Evolutionary conservation across 2,113 vertebrate species (phyloP).

Genomic region (Melanerpes aurifrons): DNA sequence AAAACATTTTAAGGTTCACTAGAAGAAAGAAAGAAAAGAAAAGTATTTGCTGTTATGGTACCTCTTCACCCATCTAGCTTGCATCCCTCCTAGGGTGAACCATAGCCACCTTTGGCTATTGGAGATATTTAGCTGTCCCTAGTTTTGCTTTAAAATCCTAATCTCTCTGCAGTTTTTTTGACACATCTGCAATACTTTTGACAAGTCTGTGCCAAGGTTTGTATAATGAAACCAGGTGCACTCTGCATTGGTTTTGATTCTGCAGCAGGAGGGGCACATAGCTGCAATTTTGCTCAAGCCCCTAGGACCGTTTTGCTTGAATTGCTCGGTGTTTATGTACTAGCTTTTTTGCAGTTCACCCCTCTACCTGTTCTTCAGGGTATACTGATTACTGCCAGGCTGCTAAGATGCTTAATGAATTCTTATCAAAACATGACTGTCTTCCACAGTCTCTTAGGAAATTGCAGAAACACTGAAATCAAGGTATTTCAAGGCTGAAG

Average conservation of each 20-base stretch:
- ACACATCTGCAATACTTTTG: not conserved
- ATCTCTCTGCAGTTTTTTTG: not conserved
- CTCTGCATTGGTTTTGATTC: not conserved
- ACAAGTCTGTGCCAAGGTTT: not conserved
- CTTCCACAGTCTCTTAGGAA: not conserved
- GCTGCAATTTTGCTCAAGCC: constrained; percentile 20
- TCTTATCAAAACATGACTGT: not conserved
- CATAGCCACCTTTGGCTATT: not conserved
- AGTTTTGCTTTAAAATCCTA: not conserved
- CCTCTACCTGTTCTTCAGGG: not conserved
- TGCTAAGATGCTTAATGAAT: not conserved
- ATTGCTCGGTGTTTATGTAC: not conserved
- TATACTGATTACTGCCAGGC: not conserved
- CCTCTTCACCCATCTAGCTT: not conserved
- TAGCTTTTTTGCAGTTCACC: not conserved
- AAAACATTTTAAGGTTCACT: not conserved
- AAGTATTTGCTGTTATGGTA: not conserved
- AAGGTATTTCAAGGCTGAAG: not conserved
- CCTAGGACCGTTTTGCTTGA: constrained; percentile 10
- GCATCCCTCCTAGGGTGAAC: not conserved
- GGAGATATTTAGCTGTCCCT: not conserved
- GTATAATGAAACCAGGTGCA: not conserved
- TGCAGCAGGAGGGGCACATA: not conserved
- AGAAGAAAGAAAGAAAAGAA: not conserved
- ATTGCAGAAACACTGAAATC: not conserved